A percentile compares a stretch with the other conserved stretches of the same genome.
These are phyloP conservation scores for Margaritifera margaritifera DNA, from an alignment of 2,888 invertebrate species.

Conservation along the genomic window DNA sequence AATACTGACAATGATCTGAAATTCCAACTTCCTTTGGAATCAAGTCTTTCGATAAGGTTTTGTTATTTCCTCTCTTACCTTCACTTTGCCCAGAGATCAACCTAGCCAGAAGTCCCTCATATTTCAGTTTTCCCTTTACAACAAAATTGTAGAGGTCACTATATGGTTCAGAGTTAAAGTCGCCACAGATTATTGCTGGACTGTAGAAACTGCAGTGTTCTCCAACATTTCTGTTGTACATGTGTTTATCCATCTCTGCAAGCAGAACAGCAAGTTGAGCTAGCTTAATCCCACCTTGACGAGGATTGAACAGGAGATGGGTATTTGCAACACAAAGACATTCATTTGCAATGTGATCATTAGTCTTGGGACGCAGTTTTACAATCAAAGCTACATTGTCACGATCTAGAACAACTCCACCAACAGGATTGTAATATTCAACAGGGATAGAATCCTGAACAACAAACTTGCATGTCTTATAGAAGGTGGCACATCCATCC, in stretches of 20 bases:
- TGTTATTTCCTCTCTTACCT: conserved; percentile 39
- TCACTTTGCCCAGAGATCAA: conserved; percentile 71
- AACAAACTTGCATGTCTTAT: conserved; percentile 80
- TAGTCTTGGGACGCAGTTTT: conserved; percentile 76
- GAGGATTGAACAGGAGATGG: conserved; percentile 94
- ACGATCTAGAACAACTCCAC: conserved; percentile 80
- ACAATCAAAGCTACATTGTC: conserved; percentile 91
- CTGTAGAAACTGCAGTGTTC: conserved; percentile 75
- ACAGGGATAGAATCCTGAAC: conserved; percentile 81
- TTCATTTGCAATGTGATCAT: conserved; percentile 58
- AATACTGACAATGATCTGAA: conserved; percentile 74
- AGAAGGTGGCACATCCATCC: conserved; percentile 95
- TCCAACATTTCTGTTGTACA: conserved; percentile 8
- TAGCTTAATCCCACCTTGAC: conserved; percentile 88
- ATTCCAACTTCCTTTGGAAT: conserved; percentile 72
- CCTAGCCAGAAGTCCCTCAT: conserved; percentile 61
- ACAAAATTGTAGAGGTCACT: conserved; percentile 83
- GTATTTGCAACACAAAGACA: conserved; percentile 89
- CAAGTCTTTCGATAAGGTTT: conserved; percentile 44
- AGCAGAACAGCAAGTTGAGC: conserved; percentile 90
- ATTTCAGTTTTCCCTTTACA: conserved; percentile 78
- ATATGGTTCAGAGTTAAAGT: conserved; percentile 89
- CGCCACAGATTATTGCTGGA: conserved; percentile 92
- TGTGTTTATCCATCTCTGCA: conserved; percentile 87
- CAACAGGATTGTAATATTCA: conserved; percentile 77